Evolutionary conservation across 2,888 invertebrate species (phyloP).

Genomic region (Lathronympha strigana): DNA sequence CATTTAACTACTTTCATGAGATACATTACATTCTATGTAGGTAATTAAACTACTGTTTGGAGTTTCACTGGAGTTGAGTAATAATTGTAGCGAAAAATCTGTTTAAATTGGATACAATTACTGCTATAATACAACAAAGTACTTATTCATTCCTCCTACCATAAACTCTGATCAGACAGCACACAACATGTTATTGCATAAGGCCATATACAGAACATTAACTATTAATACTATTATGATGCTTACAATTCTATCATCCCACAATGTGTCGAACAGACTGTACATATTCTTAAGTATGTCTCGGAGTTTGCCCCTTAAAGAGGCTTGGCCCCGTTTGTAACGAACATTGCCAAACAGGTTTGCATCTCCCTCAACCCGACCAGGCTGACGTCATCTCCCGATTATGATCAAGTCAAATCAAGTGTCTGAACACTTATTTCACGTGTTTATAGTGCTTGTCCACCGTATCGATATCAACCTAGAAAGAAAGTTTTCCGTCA

Average conservation of each 20-base stretch:
- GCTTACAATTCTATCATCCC: not conserved
- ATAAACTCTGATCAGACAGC: too few relatives aligned
- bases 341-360: conserved; percentile 35
- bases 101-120: too few relatives aligned
- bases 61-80: too few relatives aligned
- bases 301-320: conserved; percentile 14
- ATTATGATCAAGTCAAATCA: conserved; percentile 27
- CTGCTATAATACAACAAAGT: too few relatives aligned
- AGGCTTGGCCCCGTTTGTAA: conserved; percentile 34
- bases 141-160: not conserved
- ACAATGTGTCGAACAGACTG: conserved; percentile 2
- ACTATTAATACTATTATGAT: too few relatives aligned
- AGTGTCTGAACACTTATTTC: conserved; percentile 7
- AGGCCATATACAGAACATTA: too few relatives aligned
- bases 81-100: too few relatives aligned
- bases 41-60: too few relatives aligned
- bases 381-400: conserved; percentile 29
- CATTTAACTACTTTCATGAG: too few relatives aligned
- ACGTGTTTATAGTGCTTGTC: conserved; percentile 4
- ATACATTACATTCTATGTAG: too few relatives aligned
- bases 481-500: not conserved
- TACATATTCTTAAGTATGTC: conserved; percentile 3
- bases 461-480: not conserved
- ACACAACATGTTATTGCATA: too few relatives aligned
- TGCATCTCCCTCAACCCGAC: conserved; percentile 23